These are phyloP conservation scores for Siniperca obscura DNA, from an alignment of 2,797 vertebrate genomes.

Conservation along the genomic window DNA sequence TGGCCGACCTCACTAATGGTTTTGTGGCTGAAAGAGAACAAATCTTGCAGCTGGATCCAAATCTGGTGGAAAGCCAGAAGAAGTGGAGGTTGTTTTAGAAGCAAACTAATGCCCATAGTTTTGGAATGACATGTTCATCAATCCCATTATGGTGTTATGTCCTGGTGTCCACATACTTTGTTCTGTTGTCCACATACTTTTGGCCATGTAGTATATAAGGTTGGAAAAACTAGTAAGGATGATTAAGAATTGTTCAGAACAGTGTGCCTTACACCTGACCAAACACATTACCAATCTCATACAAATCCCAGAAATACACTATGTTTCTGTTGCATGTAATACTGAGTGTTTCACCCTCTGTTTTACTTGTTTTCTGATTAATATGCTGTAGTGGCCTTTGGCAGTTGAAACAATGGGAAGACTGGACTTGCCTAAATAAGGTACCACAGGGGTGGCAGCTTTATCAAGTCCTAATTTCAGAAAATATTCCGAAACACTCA, in stretches of 20 bases:
- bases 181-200: not conserved
- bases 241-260: not conserved
- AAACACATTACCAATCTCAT: no score
- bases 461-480: slow-evolving; percentile 35
- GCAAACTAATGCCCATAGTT: not conserved
- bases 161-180: not conserved
- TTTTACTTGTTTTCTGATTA: slow-evolving; percentile 9
- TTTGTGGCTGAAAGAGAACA: not conserved
- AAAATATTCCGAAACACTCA: slow-evolving; percentile 40
- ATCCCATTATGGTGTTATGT: not conserved
- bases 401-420: slow-evolving; percentile 13
- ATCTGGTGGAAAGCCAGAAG: not conserved
- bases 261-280: not conserved
- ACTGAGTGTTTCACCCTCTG: slow-evolving; percentile 3
- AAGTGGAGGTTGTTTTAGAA: not conserved
- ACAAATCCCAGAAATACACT: not conserved
- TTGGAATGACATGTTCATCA: not conserved
- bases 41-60: slow-evolving; percentile 3
- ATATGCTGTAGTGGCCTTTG: slow-evolving; percentile 9
- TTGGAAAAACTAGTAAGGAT: not conserved
- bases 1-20: not conserved
- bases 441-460: slow-evolving; percentile 27
- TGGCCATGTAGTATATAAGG: not conserved
- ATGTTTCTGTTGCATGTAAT: slow-evolving; percentile 2
- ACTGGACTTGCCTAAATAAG: slow-evolving; percentile 22